phyloP scores from a whole-genome alignment of 2,797 vertebrate genomes.

The Malurus leucopterus region DNA sequence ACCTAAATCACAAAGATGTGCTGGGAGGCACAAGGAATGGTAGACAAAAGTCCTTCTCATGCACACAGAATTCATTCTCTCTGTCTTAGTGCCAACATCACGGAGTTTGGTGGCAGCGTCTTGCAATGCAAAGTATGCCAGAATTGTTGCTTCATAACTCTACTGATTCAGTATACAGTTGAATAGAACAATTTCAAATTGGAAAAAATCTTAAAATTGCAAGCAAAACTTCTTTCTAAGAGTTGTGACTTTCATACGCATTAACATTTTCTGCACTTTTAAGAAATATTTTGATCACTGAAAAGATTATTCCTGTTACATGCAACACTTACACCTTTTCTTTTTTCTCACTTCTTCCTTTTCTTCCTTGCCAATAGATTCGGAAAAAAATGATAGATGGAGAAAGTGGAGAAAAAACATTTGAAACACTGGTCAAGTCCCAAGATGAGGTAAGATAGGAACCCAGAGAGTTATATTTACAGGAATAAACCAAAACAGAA shows the following conservation, averaged over 20 bases:
- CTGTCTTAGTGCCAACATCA: background rate
- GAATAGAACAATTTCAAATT: background rate
- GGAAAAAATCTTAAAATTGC: background rate
- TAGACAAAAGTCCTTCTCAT: background rate
- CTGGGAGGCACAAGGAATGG: background rate
- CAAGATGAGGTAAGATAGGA: conserved; percentile 90
- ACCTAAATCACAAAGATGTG: background rate
- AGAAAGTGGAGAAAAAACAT: conserved; percentile 86
- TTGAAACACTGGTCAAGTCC: conserved; percentile 93
- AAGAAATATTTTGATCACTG: background rate
- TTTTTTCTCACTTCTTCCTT: background rate
- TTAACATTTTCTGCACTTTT: background rate
- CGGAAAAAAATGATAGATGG: conserved; percentile 95
- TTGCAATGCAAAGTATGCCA: background rate
- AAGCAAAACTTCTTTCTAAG: background rate
- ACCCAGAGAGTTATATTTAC: background rate
- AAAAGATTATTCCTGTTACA: background rate
- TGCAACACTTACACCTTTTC: background rate
- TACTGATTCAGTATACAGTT: background rate
- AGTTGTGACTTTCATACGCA: background rate
- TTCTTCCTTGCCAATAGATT: conserved; percentile 76
- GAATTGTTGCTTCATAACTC: background rate
- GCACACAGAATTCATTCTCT: background rate
- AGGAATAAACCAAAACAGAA: background rate
- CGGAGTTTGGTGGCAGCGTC: background rate